Evolutionary conservation across 2,888 invertebrate genomes (phyloP), one percentile per base, ranked within the genome.

Genomic region (Sipha maydis): DNA sequence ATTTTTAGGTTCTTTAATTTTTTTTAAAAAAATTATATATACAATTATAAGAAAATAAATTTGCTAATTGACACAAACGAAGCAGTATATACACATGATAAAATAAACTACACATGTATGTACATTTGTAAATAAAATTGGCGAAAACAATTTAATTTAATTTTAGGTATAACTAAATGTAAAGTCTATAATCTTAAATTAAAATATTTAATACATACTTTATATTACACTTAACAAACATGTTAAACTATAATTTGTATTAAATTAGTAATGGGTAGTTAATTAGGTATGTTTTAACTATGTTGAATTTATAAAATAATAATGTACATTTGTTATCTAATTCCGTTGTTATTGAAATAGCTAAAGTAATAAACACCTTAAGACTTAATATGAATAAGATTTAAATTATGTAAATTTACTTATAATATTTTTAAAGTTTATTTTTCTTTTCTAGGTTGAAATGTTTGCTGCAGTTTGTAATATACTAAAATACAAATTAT

Each of bases 401-500:
- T 75, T 56, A n/a, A 28, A 8, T 84, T 76, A 14, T 4, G 1
- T 31, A 17, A 38, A 31, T 31, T 77, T 67, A 84, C 67, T 48
- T 76, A 41, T 1, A 31, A 28, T 14, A 76, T 31, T 38, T 67
- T 77, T 67, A 84, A 38, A 14, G 41, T 76, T 84, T 61, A n/a
- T 54, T 75, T 76, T 84, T 77, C 48, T 71, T 83, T 83, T 84
- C 41, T 84, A 84, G 84, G 76, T 84, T 84, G 38, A 61, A 76
- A 38, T 73, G 34, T 25, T 25, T 48, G 76, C 21, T 48, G 85
- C 77, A 48, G 76, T 31, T n/a, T 80, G 25, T 77, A 31, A 34
- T 28, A 75, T 56, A 61, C 31, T 48, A 48, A 67, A 67, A 77
- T 69, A 17, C 31, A 85, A 85, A 61, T 31, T 19, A 34, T n/a